Evolutionary conservation across 2,888 invertebrate species (phyloP).

Genomic region (Brassicogethes aeneus): DNA sequence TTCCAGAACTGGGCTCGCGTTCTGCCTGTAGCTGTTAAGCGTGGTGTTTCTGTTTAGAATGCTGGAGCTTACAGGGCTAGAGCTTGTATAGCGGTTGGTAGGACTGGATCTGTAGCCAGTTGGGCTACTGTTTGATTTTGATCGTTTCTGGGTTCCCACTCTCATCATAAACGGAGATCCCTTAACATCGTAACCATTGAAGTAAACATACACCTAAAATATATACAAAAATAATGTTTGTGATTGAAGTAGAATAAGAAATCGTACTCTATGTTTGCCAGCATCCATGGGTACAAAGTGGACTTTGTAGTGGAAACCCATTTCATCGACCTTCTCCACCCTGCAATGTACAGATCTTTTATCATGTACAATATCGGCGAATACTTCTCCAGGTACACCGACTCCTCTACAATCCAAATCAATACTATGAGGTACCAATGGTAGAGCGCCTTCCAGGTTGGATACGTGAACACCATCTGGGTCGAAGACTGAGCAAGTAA

Average conservation of each 20-base stretch:
- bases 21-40: conserved; percentile 28
- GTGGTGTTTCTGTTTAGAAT: conserved; percentile 25
- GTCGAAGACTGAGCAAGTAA: conserved; percentile 92
- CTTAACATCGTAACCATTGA: conserved; percentile 78
- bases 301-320: conserved; percentile 58
- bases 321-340: conserved; percentile 68
- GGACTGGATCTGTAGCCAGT: conserved; percentile 36
- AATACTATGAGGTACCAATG: conserved; percentile 81
- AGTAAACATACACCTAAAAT: conserved; percentile 76
- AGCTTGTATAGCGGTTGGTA: conserved; percentile 28
- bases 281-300: conserved; percentile 71
- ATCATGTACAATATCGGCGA: conserved; percentile 84
- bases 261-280: conserved; percentile 62
- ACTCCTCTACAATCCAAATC: conserved; percentile 61
- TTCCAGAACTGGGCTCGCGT: conserved; percentile 27
- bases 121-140: conserved; percentile 45
- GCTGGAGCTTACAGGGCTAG: too few relatives aligned
- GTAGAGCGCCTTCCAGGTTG: conserved; percentile 74
- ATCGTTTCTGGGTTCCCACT: conserved; percentile 65
- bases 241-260: neutral
- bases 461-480: conserved; percentile 80
- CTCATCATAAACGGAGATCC: conserved; percentile 84
- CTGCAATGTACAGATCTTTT: conserved; percentile 76
- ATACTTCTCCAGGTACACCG: conserved; percentile 79
- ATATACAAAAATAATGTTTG: conserved; percentile 4